These are phyloP conservation scores for Microplitis demolitor DNA, from an alignment of 1,140 invertebrate species.

Conservation along the genomic window DNA sequence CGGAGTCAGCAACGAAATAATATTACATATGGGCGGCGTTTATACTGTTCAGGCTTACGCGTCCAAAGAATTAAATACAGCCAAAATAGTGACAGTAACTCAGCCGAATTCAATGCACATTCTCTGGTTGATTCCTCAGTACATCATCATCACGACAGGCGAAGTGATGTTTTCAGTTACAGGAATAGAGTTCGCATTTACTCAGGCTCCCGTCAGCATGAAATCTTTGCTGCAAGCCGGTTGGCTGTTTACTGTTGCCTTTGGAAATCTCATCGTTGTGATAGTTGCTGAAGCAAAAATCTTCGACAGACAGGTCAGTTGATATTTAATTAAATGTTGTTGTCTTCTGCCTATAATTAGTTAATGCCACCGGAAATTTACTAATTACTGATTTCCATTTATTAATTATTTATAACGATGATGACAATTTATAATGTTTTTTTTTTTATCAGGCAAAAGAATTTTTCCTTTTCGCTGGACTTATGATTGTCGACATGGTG, in stretches of 20 bases:
- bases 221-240: constrained; percentile 89
- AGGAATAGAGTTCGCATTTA: constrained; percentile 90
- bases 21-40: constrained; percentile 64
- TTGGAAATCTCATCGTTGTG: constrained; percentile 90
- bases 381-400: neutral
- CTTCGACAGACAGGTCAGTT: constrained; percentile 68
- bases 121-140: constrained; percentile 85
- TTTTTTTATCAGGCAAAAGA: constrained; percentile 73
- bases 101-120: constrained; percentile 77
- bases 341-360: neutral
- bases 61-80: constrained; percentile 29
- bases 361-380: neutral
- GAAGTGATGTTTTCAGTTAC: constrained; percentile 91
- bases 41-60: constrained; percentile 63
- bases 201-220: constrained; percentile 88
- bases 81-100: constrained; percentile 61
- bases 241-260: constrained; percentile 87
- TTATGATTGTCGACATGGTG: constrained; percentile 84
- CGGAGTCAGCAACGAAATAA: constrained; percentile 41
- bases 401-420: neutral
- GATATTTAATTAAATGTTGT: neutral
- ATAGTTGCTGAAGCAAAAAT: constrained; percentile 76
- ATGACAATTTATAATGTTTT: neutral
- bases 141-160: constrained; percentile 82
- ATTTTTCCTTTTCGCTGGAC: constrained; percentile 85